Conservation (phyloP, 2,888 invertebrate genomes). For the Lepidonotus clava region DNA sequence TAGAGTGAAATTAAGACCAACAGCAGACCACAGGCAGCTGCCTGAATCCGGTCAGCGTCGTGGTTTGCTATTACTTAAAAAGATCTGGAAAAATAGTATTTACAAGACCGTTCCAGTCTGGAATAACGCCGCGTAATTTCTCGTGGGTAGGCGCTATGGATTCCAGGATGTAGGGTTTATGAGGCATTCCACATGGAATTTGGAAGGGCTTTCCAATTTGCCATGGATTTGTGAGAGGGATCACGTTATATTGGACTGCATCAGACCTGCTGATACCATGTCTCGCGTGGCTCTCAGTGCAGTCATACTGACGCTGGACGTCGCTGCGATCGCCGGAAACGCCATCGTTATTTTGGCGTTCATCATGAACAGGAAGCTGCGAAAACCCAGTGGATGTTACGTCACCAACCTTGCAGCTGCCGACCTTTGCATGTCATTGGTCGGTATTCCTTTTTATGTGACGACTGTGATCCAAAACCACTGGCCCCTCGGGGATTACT, state of each 20-base stretch:
- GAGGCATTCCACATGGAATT: too few relatives aligned
- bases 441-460: conserved; percentile 34
- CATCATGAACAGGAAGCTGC: conserved; percentile 27
- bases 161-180: too few relatives aligned
- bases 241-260: not conserved
- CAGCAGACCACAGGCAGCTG: too few relatives aligned
- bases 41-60: too few relatives aligned
- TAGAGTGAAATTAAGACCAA: too few relatives aligned
- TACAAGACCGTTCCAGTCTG: too few relatives aligned
- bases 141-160: too few relatives aligned
- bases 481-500: conserved; percentile 31
- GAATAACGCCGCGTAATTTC: too few relatives aligned
- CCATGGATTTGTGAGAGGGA: not conserved
- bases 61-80: too few relatives aligned
- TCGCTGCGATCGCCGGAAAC: conserved; percentile 40
- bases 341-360: conserved; percentile 40
- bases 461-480: conserved; percentile 7
- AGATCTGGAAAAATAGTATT: too few relatives aligned
- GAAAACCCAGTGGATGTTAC: conserved; percentile 45
- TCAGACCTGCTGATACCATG: not conserved
- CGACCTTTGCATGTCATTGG: conserved; percentile 30
- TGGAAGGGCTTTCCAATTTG: too few relatives aligned
- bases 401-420: conserved; percentile 37
- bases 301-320: conserved; percentile 6
- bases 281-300: conserved; percentile 3